Evolutionary conservation across 2,797 vertebrate species (phyloP).

Genomic region (Gadopsis marmoratus): DNA sequence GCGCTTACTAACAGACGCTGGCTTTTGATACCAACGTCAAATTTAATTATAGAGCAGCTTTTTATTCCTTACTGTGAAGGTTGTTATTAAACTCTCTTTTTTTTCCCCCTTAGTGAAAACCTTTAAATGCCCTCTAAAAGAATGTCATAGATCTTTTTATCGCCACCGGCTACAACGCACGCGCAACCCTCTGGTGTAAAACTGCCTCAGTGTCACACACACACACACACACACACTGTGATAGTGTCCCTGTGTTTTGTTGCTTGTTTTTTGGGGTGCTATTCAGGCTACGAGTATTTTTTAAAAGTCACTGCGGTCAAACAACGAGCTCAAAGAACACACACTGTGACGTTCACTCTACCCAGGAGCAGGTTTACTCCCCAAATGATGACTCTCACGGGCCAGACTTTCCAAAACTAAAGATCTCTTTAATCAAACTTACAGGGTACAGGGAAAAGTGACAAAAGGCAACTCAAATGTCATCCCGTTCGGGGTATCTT

Average conservation of each 20-base stretch:
- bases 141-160: constrained; percentile 39
- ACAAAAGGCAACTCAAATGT: too few relatives aligned
- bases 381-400: too few relatives aligned
- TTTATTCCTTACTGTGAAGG: constrained; percentile 26
- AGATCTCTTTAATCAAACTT: too few relatives aligned
- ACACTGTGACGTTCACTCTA: too few relatives aligned
- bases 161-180: constrained; percentile 17
- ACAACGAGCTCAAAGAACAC: not conserved
- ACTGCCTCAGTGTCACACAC: constrained; percentile 4
- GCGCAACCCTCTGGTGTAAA: constrained; percentile 33
- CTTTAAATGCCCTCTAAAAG: constrained; percentile 49
- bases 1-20: constrained; percentile 3
- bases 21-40: constrained; percentile 49
- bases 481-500: too few relatives aligned
- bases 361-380: too few relatives aligned
- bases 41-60: constrained; percentile 28
- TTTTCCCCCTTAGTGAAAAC: not conserved
- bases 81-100: not conserved
- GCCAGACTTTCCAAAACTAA: too few relatives aligned
- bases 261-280: not conserved
- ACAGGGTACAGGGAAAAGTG: too few relatives aligned
- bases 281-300: not conserved
- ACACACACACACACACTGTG: not conserved
- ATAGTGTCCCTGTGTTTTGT: not conserved
- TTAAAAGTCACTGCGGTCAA: not conserved